A percentile compares a stretch with the other conserved stretches of the same genome.
These are phyloP conservation scores for Mus musculus DNA, from an alignment of 2,113 vertebrate species.

Conservation along the genomic window GRCm39 chr1:164925001-164925500, in stretches of 20 bases:
- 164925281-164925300: too few species aligned
- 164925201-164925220: background rate
- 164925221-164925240: background rate
- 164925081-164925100: background rate
- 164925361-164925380: too few species aligned
- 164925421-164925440: too few species aligned
- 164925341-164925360: too few species aligned
- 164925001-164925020: background rate
- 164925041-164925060: background rate
- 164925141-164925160: background rate
- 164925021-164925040: background rate
- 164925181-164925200: background rate
- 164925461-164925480: too few species aligned
- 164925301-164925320: too few species aligned
- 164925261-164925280: background rate
- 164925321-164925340: too few species aligned
- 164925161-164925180: background rate
- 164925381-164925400: too few species aligned
- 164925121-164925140: background rate
- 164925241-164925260: background rate
- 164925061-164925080: background rate
- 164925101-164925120: fast-evolving
- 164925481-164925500: too few species aligned
- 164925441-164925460: too few species aligned
- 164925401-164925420: too few species aligned